Evolutionary conservation across 2,113 vertebrate genomes (phyloP).

Genomic region (Leucoraja erinaceus): DNA sequence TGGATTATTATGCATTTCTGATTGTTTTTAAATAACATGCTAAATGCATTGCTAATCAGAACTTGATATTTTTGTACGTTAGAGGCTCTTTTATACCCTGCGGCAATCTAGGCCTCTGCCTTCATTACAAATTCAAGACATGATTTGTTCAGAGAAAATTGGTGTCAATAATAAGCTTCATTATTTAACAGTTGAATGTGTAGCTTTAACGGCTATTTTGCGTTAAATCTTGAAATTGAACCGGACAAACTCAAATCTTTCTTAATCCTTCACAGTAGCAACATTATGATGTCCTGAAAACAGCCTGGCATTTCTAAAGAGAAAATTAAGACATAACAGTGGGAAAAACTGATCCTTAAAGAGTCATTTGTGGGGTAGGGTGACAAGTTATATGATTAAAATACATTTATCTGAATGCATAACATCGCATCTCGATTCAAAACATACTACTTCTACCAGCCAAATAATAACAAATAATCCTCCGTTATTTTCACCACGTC

Average conservation of each 20-base stretch:
- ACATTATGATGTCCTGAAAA: not conserved
- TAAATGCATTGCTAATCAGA: not conserved
- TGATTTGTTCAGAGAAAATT: constrained; percentile 10
- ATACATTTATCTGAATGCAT: not conserved
- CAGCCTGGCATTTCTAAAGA: too few relatives aligned
- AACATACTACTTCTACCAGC: too few relatives aligned
- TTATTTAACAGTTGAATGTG: not conserved
- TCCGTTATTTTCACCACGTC: too few relatives aligned
- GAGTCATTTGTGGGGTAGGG: too few relatives aligned
- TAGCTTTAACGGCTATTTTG: not conserved
- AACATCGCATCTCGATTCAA: not conserved
- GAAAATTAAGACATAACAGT: not conserved
- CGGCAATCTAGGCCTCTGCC: not conserved
- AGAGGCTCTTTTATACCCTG: not conserved
- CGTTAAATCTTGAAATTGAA: not conserved
- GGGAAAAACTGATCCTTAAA: not conserved
- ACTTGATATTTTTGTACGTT: not conserved
- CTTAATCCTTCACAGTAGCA: not conserved
- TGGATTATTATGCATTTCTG: not conserved
- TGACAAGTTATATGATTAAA: not conserved
- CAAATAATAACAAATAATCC: too few relatives aligned
- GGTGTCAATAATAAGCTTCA: not conserved
- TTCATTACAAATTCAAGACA: not conserved
- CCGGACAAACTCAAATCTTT: not conserved
- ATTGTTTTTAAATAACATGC: not conserved